Evolutionary conservation across 2,113 vertebrate species (phyloP).

Genomic region (Menidia beryllina): DNA sequence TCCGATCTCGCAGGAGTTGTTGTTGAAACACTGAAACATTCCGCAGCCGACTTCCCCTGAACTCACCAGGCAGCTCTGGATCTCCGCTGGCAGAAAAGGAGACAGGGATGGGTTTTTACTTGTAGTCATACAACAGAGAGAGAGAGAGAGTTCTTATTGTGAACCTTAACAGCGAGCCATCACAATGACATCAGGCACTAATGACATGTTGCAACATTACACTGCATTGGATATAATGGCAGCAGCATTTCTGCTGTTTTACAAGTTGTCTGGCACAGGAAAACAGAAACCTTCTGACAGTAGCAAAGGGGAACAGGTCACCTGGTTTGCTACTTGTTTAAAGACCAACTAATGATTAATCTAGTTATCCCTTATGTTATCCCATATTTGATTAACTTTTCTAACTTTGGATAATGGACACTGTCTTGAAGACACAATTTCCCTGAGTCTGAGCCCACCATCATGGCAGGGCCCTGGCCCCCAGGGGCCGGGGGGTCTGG

Average conservation of each 20-base stretch:
- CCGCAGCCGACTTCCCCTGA: constrained; percentile 95
- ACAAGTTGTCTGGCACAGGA: no score
- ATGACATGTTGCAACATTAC: background rate
- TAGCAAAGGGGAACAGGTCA: no score
- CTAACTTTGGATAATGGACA: no score
- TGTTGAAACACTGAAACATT: constrained; percentile 95
- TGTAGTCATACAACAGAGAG: no score
- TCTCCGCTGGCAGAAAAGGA: constrained; percentile 81
- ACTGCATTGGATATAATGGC: background rate
- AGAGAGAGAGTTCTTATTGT: no score
- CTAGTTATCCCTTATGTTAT: no score
- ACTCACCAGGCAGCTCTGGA: constrained; percentile 92
- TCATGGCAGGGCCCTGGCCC: background rate
- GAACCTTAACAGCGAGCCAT: background rate
- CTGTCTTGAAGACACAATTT: background rate
- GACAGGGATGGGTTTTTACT: background rate
- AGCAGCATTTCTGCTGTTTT: no score
- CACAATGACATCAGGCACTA: background rate
- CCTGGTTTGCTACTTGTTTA: no score
- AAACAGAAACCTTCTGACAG: no score
- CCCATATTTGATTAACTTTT: no score
- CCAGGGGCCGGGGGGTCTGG: background rate
- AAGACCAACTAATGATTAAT: no score
- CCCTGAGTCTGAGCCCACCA: background rate
- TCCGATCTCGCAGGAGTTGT: constrained; percentile 94